Evolutionary conservation across 2,888 invertebrate species (phyloP).

Genomic region (Campoplex capitator): DNA sequence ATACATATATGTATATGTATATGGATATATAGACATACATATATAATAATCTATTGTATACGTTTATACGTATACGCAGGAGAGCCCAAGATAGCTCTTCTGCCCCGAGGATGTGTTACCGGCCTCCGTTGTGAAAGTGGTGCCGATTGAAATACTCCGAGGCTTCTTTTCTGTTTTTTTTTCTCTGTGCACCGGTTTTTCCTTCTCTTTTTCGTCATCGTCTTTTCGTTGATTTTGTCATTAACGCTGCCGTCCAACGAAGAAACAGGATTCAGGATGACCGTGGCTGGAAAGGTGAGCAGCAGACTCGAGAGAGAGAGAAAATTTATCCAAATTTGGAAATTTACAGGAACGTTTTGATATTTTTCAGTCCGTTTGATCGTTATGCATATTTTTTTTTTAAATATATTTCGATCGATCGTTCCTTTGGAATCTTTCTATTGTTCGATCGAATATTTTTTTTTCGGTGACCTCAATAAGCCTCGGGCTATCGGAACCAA

Average conservation of each 20-base stretch:
- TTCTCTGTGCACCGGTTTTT: conserved; percentile 10
- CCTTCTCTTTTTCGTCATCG: background rate
- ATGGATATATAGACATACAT: background rate
- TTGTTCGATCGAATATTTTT: background rate
- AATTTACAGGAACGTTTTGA: background rate
- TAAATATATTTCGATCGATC: background rate
- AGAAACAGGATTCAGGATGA: conserved; percentile 76
- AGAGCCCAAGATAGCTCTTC: conserved; percentile 35
- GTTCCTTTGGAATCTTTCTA: background rate
- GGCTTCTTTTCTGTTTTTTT: conserved; percentile 27
- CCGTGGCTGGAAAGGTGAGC: conserved; percentile 81
- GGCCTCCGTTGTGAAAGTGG: conserved; percentile 58
- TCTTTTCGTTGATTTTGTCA: conserved; percentile 13
- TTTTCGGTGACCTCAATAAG: background rate
- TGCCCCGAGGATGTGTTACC: conserved; percentile 40
- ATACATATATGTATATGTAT: background rate
- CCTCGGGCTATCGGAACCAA: background rate
- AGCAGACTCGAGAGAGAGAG: background rate
- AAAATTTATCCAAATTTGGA: conserved; percentile 48
- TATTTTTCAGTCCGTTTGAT: background rate
- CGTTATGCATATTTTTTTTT: background rate
- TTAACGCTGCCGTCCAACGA: conserved; percentile 61
- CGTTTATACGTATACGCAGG: conserved; percentile 20
- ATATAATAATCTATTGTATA: conserved; percentile 29
- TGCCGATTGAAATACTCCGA: conserved; percentile 47